Evolutionary conservation across 2,888 invertebrate species (phyloP).

Genomic region (Allacma fusca): DNA sequence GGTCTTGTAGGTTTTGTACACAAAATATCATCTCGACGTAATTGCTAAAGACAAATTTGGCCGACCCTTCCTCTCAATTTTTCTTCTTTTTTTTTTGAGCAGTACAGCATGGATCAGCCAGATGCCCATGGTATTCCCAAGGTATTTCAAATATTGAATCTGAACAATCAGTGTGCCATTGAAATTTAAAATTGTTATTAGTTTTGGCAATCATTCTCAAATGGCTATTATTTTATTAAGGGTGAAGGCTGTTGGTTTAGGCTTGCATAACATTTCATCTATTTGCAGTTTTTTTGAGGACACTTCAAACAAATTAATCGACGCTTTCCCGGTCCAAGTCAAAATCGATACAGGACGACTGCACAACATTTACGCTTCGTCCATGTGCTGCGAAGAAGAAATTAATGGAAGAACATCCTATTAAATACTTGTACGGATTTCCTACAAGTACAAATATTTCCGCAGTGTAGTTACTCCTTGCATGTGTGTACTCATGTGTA

Average conservation of each 20-base stretch:
- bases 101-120: no score
- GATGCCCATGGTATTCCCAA: neutral
- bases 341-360: no score
- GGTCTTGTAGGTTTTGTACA: no score
- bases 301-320: neutral
- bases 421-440: no score
- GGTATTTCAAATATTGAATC: conserved; percentile 11
- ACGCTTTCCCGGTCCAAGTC: no score
- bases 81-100: neutral
- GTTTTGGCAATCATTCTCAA: neutral
- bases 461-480: no score
- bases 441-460: no score
- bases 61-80: neutral
- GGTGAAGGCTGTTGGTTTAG: neutral
- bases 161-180: neutral
- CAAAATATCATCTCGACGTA: neutral
- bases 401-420: no score
- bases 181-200: conserved; percentile 1
- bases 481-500: no score
- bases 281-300: neutral
- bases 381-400: no score
- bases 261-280: neutral
- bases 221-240: neutral
- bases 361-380: no score
- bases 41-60: neutral